Base-by-base conservation (phyloP, 23 tunicate genomes). In the Ciona savignyi region DNA sequence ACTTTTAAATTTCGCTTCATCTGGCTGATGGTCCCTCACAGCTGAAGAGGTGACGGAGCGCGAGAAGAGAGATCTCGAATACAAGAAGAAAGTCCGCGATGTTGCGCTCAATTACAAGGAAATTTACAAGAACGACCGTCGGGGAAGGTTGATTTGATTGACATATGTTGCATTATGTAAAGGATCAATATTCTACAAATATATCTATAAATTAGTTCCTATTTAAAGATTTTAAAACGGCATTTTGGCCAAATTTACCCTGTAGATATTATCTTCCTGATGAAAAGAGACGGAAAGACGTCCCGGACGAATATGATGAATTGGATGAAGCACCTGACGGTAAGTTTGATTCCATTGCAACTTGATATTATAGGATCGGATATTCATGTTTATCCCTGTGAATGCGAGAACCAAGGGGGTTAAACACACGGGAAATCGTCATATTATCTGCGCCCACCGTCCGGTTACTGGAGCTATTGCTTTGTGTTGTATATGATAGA, bases 271-370 rank as follows among this genome's bases (percentile, higher is more conserved):
- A 93, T 62, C 71, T 93, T 20, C 98, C 98, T 4, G 93, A 81
- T 68, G 98, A 93, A 27, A 86, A 86, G 61, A 35, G 65, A 0
- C 65, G 98, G 51, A 77, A 70, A 60, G 84, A 86, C 60, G 68
- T 93, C 2, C 88, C 87, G 2, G 88, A 94, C 66, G 94, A 94
- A 62, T 87, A 87, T 78, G 95, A 94, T 72, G 95, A 86, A 67
- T 27, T 81, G 23, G 87, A 87, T 19, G 72, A 84, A 29, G 42
- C 29, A 2, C 66, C 77, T 25, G 89, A 70, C 34, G 61, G 35
- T 42, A 42, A 15, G n/a, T n/a, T n/a, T n/a, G n/a, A n/a, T n/a
- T n/a, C n/a, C n/a, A n/a, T n/a, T n/a, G n/a, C n/a, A n/a, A n/a
- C n/a, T n/a, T n/a, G n/a, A n/a, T n/a, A n/a, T n/a, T n/a, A n/a